Percentiles rank a stretch among this genome's conserved stretches.
These are phyloP conservation scores for Borostomias antarcticus DNA, from an alignment of 2,797 vertebrate genomes.

Conservation along the genomic window DNA sequence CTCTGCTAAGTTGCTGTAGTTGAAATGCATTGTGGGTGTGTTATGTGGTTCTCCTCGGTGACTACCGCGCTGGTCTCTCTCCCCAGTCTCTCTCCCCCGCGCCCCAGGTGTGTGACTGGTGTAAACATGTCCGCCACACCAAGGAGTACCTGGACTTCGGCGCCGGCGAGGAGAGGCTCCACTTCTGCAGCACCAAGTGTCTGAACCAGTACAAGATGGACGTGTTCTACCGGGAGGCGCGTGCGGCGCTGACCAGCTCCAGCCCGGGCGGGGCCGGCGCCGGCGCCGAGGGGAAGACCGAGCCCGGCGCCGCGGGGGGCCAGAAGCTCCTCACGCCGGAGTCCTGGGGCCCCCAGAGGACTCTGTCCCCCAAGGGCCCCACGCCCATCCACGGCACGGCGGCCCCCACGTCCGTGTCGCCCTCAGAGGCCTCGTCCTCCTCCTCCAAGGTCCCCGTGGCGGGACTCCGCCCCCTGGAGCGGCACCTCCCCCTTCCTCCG, in stretches of 20 bases:
- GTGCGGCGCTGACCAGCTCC: constrained; percentile 91
- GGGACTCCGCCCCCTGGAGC: constrained; percentile 82
- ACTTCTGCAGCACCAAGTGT: constrained; percentile 99
- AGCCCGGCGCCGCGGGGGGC: constrained; percentile 76
- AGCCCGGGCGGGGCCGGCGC: constrained; percentile 85
- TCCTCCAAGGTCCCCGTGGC: constrained; percentile 85
- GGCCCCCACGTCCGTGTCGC: constrained; percentile 83
- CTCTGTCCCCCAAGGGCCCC: constrained; percentile 87
- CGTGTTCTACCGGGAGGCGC: constrained; percentile 98
- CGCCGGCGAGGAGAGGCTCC: constrained; percentile 93
- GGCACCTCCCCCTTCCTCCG: constrained; percentile 77
- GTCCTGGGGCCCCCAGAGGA: constrained; percentile 91
- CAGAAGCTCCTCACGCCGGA: constrained; percentile 95
- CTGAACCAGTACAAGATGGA: constrained; percentile 99
- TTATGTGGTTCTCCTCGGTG: no score
- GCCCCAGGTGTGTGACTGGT: constrained; percentile 97
- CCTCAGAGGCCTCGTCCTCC: constrained; percentile 84
- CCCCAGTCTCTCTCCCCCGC: constrained; percentile 76
- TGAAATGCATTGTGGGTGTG: no score
- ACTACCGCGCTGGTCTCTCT: constrained; percentile 55
- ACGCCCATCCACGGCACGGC: constrained; percentile 66
- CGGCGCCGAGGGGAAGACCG: constrained; percentile 85
- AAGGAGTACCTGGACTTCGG: constrained; percentile 99
- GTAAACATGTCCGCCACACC: constrained; percentile 98
- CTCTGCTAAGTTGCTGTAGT: no score